Conservation (phyloP, 1,140 invertebrate species). For the Diabrotica undecimpunctata region DNA sequence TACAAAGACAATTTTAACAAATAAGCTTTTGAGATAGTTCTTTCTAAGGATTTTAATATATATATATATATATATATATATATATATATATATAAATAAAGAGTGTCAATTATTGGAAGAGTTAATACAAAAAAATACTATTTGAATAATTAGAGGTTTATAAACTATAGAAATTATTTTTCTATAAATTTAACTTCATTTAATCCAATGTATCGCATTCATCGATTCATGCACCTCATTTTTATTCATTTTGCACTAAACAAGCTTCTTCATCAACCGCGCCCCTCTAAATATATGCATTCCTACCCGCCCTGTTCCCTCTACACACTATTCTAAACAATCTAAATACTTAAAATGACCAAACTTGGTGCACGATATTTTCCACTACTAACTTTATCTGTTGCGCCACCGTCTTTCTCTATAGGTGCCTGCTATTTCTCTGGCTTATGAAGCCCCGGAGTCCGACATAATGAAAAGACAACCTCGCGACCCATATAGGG, state of each 20-base stretch:
- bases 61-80: too few species aligned
- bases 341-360: slow-evolving; percentile 23
- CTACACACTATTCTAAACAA: slow-evolving; percentile 39
- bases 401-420: slow-evolving; percentile 44
- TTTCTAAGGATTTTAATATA: too few species aligned
- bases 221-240: slow-evolving; percentile 14
- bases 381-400: slow-evolving; percentile 50
- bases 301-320: slow-evolving; percentile 19
- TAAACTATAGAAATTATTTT: too few species aligned
- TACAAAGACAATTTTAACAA: too few species aligned
- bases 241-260: slow-evolving; percentile 15
- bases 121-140: too few species aligned
- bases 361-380: slow-evolving; percentile 36
- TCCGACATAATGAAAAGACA: slow-evolving; percentile 96
- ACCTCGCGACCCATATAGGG: slow-evolving; percentile 88
- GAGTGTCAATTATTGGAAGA: too few species aligned
- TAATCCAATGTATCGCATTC: slow-evolving; percentile 4
- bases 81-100: too few species aligned
- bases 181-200: too few species aligned
- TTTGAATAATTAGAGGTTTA: too few species aligned
- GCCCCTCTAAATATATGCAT: slow-evolving; percentile 14
- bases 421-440: slow-evolving; percentile 91
- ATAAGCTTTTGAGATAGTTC: too few species aligned
- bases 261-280: neutral
- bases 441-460: slow-evolving; percentile 95